Conservation (phyloP, 2,797 vertebrate species). For the Tapera naevia region DNA sequence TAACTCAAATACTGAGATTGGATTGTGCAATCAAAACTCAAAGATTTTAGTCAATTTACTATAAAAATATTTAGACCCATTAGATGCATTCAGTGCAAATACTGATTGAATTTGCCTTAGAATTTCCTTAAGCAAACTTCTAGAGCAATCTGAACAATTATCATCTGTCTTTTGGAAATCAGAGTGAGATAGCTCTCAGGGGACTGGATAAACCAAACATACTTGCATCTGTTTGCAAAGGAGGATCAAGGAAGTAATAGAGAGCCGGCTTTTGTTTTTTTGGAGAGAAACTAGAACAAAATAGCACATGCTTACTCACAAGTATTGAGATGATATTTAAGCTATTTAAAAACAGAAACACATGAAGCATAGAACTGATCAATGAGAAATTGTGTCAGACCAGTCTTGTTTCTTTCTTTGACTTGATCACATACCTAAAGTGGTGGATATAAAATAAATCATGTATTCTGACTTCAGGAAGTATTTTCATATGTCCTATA, state of each 20-base stretch:
- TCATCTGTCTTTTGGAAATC: neutral
- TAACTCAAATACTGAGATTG: neutral
- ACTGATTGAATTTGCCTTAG: conserved; percentile 1
- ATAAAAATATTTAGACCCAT: neutral
- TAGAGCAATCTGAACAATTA: neutral
- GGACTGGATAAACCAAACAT: neutral
- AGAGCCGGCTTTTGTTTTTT: neutral
- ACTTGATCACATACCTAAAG: neutral
- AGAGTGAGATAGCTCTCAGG: neutral
- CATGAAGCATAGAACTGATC: neutral
- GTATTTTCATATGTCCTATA: neutral
- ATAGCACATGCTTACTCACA: neutral
- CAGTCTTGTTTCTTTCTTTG: neutral
- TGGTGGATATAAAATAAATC: neutral
- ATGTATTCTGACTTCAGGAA: neutral
- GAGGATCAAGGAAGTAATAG: neutral
- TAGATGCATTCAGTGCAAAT: neutral
- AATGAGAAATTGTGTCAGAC: neutral
- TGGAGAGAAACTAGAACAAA: neutral
- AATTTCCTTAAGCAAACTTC: neutral
- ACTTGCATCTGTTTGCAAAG: neutral
- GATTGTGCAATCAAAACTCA: neutral
- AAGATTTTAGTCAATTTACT: neutral
- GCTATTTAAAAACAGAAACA: neutral
- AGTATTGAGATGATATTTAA: neutral